Base-by-base conservation (phyloP, 35 echinoderm and acorn worm genomes). In the Ophiothrix spiculata region DNA sequence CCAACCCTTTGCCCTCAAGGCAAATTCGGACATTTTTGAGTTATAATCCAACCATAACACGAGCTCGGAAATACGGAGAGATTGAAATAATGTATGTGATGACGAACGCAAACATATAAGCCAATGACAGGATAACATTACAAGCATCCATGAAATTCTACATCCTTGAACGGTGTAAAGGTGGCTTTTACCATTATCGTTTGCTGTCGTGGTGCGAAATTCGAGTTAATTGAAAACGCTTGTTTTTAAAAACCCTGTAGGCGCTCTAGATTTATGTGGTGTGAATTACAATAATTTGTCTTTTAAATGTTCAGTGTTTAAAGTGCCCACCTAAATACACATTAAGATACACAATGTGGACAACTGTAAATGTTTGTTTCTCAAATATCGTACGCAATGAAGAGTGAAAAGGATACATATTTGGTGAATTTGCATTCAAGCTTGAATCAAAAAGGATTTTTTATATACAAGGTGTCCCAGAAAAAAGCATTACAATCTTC, bases 371-470 rank as follows among this genome's bases (percentile, higher is more conserved):
- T 15, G 17, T 69, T 69, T 69, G 23, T 69, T 69, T 69, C 60
- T 69, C 60, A 69, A 69, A 69, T 69, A 69, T 69, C 60, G 29
- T 15, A 69, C 29, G 60, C 17, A 25, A 69, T 69, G 60, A n/a
- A 25, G 60, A 69, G 60, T 69, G 60, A 12, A 69, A 69, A 69
- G 16, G 3, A 69, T 69, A 15, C 60, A 69, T 69, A 69, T 69
- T 69, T 69, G 60, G 60, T n/a, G 60, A 69, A 69, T 69, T 69
- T 69, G 60, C 60, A 69, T 69, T n/a, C n/a, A n/a, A n/a, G n/a
- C n/a, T n/a, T n/a, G n/a, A n/a, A n/a, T n/a, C n/a, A n/a, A n/a
- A n/a, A n/a, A n/a, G n/a, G n/a, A n/a, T n/a, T n/a, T n/a, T n/a
- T n/a, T n/a, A n/a, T n/a, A n/a, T n/a, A n/a, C n/a, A n/a, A n/a